phyloP scores from a whole-genome alignment of 2,888 invertebrate species.

The Julus scanicus region DNA sequence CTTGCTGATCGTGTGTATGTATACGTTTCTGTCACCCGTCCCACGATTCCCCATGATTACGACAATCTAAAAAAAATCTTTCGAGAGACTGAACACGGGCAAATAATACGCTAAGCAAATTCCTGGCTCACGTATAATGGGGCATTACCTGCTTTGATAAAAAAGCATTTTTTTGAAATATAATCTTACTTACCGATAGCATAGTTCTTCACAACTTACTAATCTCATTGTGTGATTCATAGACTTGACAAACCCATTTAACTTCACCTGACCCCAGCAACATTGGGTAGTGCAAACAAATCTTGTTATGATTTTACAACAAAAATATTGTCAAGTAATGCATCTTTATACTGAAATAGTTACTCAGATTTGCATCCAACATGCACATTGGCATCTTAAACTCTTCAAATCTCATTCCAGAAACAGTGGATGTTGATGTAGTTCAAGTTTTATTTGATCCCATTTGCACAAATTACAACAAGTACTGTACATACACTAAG shows the following conservation, averaged over 20 bases:
- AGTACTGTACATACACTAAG: not conserved
- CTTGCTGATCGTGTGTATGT: slow-evolving; percentile 14
- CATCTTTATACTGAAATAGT: not conserved
- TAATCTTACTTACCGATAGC: not conserved
- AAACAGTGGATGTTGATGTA: not conserved
- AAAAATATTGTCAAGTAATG: not conserved
- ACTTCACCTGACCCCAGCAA: not conserved
- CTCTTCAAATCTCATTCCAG: not conserved
- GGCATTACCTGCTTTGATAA: slow-evolving; percentile 30
- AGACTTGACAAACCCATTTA: not conserved
- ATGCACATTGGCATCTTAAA: not conserved
- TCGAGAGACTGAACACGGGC: not conserved
- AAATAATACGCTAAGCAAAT: slow-evolving; percentile 2
- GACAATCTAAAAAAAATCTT: not conserved
- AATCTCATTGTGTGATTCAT: not conserved
- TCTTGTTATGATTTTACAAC: not conserved
- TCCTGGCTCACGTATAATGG: not conserved
- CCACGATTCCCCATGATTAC: slow-evolving; percentile 1
- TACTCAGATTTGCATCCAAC: not conserved
- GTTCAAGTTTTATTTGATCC: not conserved
- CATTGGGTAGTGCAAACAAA: not conserved
- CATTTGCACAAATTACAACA: not conserved
- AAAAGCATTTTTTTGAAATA: not conserved
- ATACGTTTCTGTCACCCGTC: slow-evolving; percentile 39
- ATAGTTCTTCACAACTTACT: not conserved